Base-by-base conservation (phyloP, 2,113 vertebrate species). In the Toxotes jaculatrix region DNA sequence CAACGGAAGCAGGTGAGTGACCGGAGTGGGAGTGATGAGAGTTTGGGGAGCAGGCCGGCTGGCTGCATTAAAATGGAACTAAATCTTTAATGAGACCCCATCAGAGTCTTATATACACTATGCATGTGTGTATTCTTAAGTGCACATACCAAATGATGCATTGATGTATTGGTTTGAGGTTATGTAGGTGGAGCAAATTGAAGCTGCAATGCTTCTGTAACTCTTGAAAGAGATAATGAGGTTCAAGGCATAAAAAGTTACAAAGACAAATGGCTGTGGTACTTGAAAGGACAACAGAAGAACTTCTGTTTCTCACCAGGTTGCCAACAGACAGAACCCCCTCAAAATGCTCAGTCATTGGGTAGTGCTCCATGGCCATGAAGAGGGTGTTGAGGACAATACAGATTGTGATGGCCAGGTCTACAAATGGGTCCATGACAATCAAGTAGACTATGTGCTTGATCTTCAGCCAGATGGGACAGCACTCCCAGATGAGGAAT, bases 341-440 rank as follows among this genome's bases (percentile, higher is more conserved):
- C 34, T 97, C 94, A 23, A 99, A 99, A 0, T 96, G 80, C 0
- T 60, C 23, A 0, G 98, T 97, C 97, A 99, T 99, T 1, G 98
- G 98, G 76, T 99, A 97, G 83, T 99, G 98, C 86, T 99, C 98
- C 98, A 99, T 98, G 1, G 98, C 98, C 98, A 99, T 99, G 89
- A 99, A 99, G 36, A 99, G 80, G 0, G 98, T 99, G 91, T 99
- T 99, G 76, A 99, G 96, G 78, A 98, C 97, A 13, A 99, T 99
- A 74, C 98, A 99, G 93, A 99, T 99, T 87, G 98, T 99, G 91
- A 99, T 99, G 91, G 97, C 96, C 87, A 99, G 86, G 89, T 99
- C 98, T 49, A 99, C 98, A 56, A 99, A 99, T 0, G 98, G 98
- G 91, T 99, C 98, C 97, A 99, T 99, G 66, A 99, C 98, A 32